phyloP scores from a whole-genome alignment of 1,140 invertebrate genomes.

The Apis florea region DNA sequence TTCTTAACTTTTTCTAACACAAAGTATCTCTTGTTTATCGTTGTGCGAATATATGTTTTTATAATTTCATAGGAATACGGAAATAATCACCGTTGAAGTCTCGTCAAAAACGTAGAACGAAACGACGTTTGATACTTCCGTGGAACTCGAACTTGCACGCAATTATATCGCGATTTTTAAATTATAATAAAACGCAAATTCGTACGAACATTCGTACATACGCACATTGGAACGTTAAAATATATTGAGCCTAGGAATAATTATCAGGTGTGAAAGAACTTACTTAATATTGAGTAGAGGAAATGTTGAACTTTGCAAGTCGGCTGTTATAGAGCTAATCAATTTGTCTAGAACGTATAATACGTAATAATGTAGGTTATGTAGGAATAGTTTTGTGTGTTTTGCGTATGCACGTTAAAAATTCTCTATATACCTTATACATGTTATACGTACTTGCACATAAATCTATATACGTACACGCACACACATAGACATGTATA shows the following conservation, averaged over 20 bases:
- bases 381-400: conserved; percentile 26
- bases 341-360: conserved; percentile 28
- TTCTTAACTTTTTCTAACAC: background rate
- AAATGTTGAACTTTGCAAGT: conserved; percentile 41
- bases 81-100: conserved; percentile 13
- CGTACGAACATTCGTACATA: conserved; percentile 10
- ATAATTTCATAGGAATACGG: conserved; percentile 27
- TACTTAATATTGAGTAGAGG: conserved; percentile 17
- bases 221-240: conserved; percentile 25
- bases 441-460: conserved; percentile 8
- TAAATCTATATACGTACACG: background rate
- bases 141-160: conserved; percentile 7
- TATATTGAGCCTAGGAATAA: conserved; percentile 6
- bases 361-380: conserved; percentile 2
- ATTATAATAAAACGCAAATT: conserved; percentile 12
- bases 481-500: conserved; percentile 17
- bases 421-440: conserved; percentile 15
- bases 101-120: background rate
- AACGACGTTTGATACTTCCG: conserved; percentile 11
- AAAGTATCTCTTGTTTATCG: conserved; percentile 5
- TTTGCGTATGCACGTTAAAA: conserved; percentile 23
- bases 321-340: conserved; percentile 38
- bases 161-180: conserved; percentile 5
- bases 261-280: conserved; percentile 4
- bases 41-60: conserved; percentile 29